phyloP scores from a whole-genome alignment of 1,140 invertebrate genomes.

The Zophobas atratus region DNA sequence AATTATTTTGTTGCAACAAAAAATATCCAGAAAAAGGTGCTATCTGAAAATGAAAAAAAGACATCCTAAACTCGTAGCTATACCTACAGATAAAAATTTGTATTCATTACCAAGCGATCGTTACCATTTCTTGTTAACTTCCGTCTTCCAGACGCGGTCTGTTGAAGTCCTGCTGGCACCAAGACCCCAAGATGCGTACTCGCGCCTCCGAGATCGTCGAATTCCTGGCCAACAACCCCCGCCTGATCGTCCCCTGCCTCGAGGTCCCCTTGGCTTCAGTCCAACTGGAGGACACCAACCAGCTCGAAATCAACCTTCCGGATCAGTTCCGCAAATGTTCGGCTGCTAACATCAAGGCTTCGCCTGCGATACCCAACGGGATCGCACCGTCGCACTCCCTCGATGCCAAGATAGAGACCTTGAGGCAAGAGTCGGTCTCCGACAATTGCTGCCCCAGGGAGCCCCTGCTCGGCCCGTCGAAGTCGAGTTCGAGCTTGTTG shows the following conservation, averaged over 20 bases:
- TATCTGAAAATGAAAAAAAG: neutral
- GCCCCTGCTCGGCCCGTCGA: constrained; percentile 59
- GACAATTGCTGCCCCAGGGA: constrained; percentile 61
- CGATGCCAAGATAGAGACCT: constrained; percentile 1
- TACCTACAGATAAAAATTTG: neutral
- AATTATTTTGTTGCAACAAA: too few relatives aligned
- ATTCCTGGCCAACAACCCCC: constrained; percentile 82
- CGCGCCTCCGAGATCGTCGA: constrained; percentile 85
- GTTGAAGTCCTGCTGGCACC: constrained; percentile 84
- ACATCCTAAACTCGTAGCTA: neutral
- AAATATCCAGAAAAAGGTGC: too few relatives aligned
- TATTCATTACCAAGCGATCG: neutral
- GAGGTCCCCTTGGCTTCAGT: constrained; percentile 84
- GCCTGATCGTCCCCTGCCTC: constrained; percentile 84
- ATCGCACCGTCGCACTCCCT: constrained; percentile 10
- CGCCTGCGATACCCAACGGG: constrained; percentile 19
- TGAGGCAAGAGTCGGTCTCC: constrained; percentile 42
- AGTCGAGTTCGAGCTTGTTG: constrained; percentile 56
- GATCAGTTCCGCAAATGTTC: constrained; percentile 68
- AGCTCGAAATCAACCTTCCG: constrained; percentile 69
- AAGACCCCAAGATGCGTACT: constrained; percentile 79
- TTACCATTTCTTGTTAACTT: constrained; percentile 6
- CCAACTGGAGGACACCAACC: constrained; percentile 75
- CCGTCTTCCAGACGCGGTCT: constrained; percentile 76
- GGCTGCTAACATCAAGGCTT: constrained; percentile 54